Evolutionary conservation across 2,113 vertebrate genomes (phyloP).

Genomic region (Cricetomys ansorgei): DNA sequence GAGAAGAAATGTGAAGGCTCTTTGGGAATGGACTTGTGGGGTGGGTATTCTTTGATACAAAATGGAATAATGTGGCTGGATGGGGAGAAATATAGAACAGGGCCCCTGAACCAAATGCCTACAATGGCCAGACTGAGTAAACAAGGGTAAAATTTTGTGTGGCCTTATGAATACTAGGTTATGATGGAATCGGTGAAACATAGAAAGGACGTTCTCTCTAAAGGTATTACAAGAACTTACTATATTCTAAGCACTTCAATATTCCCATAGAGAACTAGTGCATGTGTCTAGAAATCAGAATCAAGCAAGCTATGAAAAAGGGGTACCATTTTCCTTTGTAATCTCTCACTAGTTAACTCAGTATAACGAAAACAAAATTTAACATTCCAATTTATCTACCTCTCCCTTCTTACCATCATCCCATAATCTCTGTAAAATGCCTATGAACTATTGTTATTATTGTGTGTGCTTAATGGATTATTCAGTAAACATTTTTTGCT

Average conservation of each 20-base stretch:
- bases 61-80: neutral
- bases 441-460: neutral
- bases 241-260: neutral
- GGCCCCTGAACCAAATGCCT: neutral
- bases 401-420: conserved; percentile 21
- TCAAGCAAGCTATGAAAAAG: neutral
- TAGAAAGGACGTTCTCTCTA: neutral
- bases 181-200: neutral
- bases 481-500: neutral
- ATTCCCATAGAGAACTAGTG: neutral
- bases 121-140: neutral
- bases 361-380: conserved; percentile 31
- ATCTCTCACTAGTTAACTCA: neutral
- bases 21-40: neutral
- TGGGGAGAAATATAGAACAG: neutral
- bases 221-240: neutral
- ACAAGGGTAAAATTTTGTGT: neutral
- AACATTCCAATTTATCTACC: neutral
- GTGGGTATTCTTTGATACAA: neutral
- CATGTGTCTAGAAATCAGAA: neutral
- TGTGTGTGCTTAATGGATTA: neutral
- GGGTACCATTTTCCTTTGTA: neutral
- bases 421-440: neutral
- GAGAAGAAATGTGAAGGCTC: neutral
- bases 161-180: neutral